Evolutionary conservation across 2,797 vertebrate species (phyloP), one percentile per base, ranked within the genome.

Genomic region (Melanotaenia nigrans): DNA sequence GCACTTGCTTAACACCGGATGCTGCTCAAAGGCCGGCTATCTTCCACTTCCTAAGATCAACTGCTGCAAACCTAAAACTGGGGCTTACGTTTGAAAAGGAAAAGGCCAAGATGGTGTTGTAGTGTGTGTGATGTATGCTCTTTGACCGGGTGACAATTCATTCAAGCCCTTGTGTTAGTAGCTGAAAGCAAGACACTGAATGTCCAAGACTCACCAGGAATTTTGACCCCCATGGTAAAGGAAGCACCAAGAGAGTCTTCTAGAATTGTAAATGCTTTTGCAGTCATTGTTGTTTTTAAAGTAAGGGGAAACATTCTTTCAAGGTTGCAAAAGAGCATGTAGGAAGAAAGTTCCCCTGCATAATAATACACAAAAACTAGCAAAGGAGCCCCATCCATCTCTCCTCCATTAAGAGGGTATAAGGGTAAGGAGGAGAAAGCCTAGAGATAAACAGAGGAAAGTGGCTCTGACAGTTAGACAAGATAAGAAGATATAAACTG

Each of bases 31-130:
- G 73, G 68, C 71, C 59, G 84, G 72, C 76, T 78, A 72, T 32
- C 42, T 1, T 81, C 81, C 65, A 61, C 66, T 83, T 88, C 85
- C 85, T 86, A 4, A 87, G 90, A 93, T 78, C 87, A 53, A 57
- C 47, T 88, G 89, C 85, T 57, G 45, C 68, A 63, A 69, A 68
- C 68, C 68, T 62, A 53, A 77, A 74, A 49, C 1, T 14, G 5
- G 55, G 64, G 60, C 76, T 65, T 42, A 11, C 1, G 7, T 68
- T 61, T 90, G 77, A 85, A 88, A 85, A 82, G 81, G 18, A 65
- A 81, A 71, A 86, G 88, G 87, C 74, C 74, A 82, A 67, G 47
- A 75, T 2, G 54, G 32, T 3, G 60, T 69, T 89, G 85, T 90
- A 70, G 51, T 14, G 49, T 66, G 11, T 61, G 24, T 60, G 47